Base-by-base conservation (phyloP, 2,888 invertebrate genomes). In the Colostygia pectinataria region DNA sequence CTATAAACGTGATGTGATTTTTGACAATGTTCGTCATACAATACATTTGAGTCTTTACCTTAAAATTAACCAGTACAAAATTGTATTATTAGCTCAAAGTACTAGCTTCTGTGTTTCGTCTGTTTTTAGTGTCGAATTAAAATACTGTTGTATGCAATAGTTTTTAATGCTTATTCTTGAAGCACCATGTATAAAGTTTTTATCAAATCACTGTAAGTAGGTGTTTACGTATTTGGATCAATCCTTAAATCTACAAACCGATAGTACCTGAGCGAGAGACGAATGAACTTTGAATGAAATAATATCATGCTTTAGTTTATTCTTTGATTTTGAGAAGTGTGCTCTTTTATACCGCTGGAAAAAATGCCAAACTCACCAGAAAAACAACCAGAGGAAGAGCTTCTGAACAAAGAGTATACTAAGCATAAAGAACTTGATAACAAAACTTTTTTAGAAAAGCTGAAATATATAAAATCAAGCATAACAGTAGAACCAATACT, bases 401-500 rank as follows among this genome's bases (percentile, higher is more conserved):
- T 80, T 4, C 57, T 85, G 8, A 70, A 74, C 27, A 68, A 74
- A 24, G 68, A 68, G 41, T 61, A 66, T 52, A 47, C 43, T 24
- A 44, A 59, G 38, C 60, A 60, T 40, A 28, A 58, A 25, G 55
- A 62, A 29, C 52, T 59, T 24, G 61, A 83, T 53, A 76, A 87
- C 0, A 91, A 91, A 86, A 86, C 80, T 4, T 81, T 91, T 52
- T 68, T 74, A 8, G 84, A 92, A 61, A 93, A 92, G 66, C 81
- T 91, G 69, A 74, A 79, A 44, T 90, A 90, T 57, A 64, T 94
- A 31, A 87, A 86, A 58, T 76, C 77, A 8, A 93, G 92, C 69
- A 93, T 94, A 55, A 93, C 94, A 1, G 94, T 95, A 0, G 94
- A 94, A 65, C 94, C 94, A 0, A 93, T 94, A 83, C 74, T 95